These are phyloP conservation scores for Bombus polaris DNA, from an alignment of 1,140 invertebrate genomes.

Conservation along the genomic window DNA sequence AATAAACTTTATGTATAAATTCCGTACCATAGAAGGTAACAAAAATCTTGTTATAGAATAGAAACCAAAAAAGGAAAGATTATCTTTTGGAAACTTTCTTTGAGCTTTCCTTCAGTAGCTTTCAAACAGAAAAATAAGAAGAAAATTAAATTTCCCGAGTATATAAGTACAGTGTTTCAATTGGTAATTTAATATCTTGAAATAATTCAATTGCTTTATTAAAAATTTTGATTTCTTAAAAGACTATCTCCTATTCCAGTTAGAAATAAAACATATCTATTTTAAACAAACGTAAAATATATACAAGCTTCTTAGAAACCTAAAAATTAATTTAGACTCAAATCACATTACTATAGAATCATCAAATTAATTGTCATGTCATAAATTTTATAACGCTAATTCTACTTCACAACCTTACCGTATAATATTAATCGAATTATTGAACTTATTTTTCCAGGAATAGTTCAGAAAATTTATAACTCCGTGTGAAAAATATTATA, in stretches of 20 bases:
- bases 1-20: background rate
- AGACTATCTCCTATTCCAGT: background rate
- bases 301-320: too few relatives aligned
- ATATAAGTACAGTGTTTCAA: background rate
- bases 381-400: too few relatives aligned
- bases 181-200: background rate
- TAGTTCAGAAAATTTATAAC: too few relatives aligned
- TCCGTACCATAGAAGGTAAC: background rate
- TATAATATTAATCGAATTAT: too few relatives aligned
- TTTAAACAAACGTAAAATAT: too few relatives aligned
- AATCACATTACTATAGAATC: too few relatives aligned
- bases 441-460: too few relatives aligned
- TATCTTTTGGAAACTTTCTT: background rate
- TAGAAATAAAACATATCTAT: background rate
- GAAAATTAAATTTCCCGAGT: background rate
- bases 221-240: background rate
- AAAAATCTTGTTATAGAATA: background rate
- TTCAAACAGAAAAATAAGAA: background rate
- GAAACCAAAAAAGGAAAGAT: background rate
- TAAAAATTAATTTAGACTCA: too few relatives aligned
- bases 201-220: background rate
- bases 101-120: background rate
- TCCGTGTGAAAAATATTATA: too few relatives aligned
- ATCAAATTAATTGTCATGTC: too few relatives aligned
- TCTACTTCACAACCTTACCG: too few relatives aligned